Conservation (phyloP, 2,888 invertebrate genomes). For the Portevinia maculata region DNA sequence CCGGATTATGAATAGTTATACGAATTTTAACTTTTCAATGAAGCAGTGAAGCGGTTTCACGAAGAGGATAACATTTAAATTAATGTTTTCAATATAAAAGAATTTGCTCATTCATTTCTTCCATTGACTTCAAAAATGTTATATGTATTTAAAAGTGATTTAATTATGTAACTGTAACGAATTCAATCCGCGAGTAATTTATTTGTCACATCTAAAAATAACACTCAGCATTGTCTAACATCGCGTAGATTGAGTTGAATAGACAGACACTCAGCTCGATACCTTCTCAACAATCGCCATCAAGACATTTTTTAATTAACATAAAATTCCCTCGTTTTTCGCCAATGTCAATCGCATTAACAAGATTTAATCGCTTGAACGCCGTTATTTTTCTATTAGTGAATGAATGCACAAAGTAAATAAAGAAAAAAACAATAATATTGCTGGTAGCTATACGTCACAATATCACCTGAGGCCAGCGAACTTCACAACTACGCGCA, state of each 20-base stretch:
- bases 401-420: constrained; percentile 46
- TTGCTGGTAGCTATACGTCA: constrained; percentile 40
- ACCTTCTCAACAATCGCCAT: not conserved
- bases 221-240: not conserved
- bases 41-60: too few relatives aligned
- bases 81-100: too few relatives aligned
- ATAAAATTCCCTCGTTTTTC: not conserved
- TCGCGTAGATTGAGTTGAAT: not conserved
- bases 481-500: constrained; percentile 37
- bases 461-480: constrained; percentile 48
- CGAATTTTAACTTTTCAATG: too few relatives aligned
- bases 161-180: too few relatives aligned
- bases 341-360: constrained; percentile 18
- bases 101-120: too few relatives aligned
- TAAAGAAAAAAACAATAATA: constrained; percentile 10
- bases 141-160: too few relatives aligned
- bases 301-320: constrained; percentile 1
- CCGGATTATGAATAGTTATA: too few relatives aligned
- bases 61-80: too few relatives aligned
- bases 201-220: not conserved
- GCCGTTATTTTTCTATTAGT: constrained; percentile 38
- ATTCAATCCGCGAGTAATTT: not conserved
- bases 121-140: too few relatives aligned
- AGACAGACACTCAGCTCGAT: not conserved
- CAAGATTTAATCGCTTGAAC: constrained; percentile 11